A percentile compares a stretch with the other conserved stretches of the same genome.
Evolutionary conservation across 2,888 invertebrate genomes (phyloP).

Genomic region (Saturnia japonica): DNA sequence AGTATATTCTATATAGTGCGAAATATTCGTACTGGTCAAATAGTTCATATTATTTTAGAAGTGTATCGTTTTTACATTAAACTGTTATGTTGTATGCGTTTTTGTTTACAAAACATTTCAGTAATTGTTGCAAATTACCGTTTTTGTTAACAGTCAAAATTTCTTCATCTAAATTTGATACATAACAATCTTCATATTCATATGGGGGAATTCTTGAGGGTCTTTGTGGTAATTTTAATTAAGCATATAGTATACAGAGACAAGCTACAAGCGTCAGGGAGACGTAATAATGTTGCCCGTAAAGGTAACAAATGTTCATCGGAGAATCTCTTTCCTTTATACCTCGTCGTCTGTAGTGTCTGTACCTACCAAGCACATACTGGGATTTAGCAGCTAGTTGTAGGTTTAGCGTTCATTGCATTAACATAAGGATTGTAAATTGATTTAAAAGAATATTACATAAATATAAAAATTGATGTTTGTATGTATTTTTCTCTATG

Average conservation of each 20-base stretch:
- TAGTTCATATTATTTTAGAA: too few relatives aligned
- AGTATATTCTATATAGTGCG: too few relatives aligned
- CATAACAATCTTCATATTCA: slow-evolving; percentile 56
- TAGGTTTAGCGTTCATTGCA: background rate
- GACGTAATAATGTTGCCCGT: slow-evolving; percentile 67
- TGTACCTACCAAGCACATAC: too few relatives aligned
- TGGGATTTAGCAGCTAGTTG: background rate
- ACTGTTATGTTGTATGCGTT: background rate
- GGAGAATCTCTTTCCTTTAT: slow-evolving; percentile 32
- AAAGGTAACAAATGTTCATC: slow-evolving; percentile 70
- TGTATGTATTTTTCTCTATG: too few relatives aligned
- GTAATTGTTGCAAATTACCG: background rate
- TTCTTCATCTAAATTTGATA: slow-evolving; percentile 43
- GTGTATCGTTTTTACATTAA: too few relatives aligned
- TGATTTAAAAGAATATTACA: background rate
- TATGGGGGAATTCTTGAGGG: slow-evolving; percentile 54
- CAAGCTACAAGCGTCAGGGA: slow-evolving; percentile 53
- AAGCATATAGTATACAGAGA: slow-evolving; percentile 73
- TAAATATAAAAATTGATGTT: too few relatives aligned
- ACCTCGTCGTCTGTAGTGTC: slow-evolving; percentile 27
- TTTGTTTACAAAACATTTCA: background rate
- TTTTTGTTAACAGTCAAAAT: background rate
- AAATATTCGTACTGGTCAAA: too few relatives aligned
- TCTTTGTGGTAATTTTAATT: slow-evolving; percentile 76
- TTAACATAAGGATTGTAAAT: background rate